Conservation (phyloP, 1,140 invertebrate species). For the Drosophila guanche region DNA sequence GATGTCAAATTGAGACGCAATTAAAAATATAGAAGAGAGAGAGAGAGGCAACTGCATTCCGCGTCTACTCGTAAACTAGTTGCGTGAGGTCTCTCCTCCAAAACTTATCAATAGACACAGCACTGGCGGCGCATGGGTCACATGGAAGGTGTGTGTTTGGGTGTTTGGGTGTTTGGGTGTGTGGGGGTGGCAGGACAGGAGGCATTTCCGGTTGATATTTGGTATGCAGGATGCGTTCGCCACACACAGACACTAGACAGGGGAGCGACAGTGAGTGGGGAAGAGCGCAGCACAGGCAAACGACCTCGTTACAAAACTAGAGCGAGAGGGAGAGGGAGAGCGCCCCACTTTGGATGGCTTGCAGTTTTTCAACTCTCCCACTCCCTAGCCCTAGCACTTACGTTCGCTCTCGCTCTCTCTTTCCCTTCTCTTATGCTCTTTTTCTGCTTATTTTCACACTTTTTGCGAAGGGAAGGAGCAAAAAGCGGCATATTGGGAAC, state of each 20-base stretch:
- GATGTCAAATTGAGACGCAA: slow-evolving; percentile 73
- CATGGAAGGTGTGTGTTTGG: background rate
- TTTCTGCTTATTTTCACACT: no score
- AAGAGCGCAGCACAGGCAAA: slow-evolving; percentile 42
- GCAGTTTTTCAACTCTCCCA: slow-evolving; percentile 46
- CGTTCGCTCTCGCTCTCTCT: no score
- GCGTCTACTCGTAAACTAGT: slow-evolving; percentile 49
- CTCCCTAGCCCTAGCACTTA: background rate
- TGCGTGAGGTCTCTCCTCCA: slow-evolving; percentile 26
- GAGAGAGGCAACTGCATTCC: slow-evolving; percentile 25
- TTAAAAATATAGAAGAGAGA: slow-evolving; percentile 49
- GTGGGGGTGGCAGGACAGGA: slow-evolving; percentile 1
- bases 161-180: no score
- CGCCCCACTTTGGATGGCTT: slow-evolving; percentile 41
- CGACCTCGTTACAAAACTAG: slow-evolving; percentile 78
- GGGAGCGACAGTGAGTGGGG: background rate
- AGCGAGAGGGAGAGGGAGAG: slow-evolving; percentile 39
- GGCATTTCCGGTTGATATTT: slow-evolving; percentile 70
- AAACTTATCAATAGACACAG: slow-evolving; percentile 58
- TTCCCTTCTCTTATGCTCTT: no score
- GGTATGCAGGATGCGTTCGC: slow-evolving; percentile 68
- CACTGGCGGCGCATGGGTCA: no score
- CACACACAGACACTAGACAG: slow-evolving; percentile 44
- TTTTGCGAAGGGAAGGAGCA: no score
- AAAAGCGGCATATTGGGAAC: no score